Conservation (phyloP, 2,113 vertebrate genomes). For the Chaetorhynchus papuensis region DNA sequence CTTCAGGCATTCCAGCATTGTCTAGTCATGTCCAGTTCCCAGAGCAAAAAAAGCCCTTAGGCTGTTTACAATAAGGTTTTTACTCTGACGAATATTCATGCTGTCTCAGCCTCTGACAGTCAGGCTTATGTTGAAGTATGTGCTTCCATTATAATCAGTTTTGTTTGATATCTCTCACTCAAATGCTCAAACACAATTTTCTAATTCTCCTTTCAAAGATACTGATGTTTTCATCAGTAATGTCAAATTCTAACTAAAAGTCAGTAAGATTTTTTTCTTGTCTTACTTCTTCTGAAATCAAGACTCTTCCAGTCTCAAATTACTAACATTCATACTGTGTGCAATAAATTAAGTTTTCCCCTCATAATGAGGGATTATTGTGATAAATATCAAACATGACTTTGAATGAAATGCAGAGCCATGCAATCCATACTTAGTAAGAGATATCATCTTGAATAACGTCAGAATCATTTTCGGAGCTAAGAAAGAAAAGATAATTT, state of each 20-base stretch:
- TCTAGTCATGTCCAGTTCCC: background rate
- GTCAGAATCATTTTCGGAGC: background rate
- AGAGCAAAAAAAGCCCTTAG: background rate
- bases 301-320: background rate
- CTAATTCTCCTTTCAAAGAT: background rate
- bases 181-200: background rate
- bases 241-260: slow-evolving; percentile 4
- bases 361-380: background rate
- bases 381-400: slow-evolving; percentile 36
- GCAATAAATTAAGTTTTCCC: background rate
- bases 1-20: background rate
- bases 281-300: background rate
- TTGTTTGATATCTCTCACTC: background rate
- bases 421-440: background rate
- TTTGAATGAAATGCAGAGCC: slow-evolving; percentile 22
- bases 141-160: background rate
- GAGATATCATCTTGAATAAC: background rate
- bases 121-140: background rate
- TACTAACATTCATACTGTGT: background rate
- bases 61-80: background rate
- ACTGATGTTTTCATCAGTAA: background rate
- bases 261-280: background rate
- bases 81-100: background rate
- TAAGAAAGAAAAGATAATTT: background rate
- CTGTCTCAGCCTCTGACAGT: background rate